These are phyloP conservation scores for Tipula unca DNA, from an alignment of 2,888 invertebrate genomes.

Conservation along the genomic window DNA sequence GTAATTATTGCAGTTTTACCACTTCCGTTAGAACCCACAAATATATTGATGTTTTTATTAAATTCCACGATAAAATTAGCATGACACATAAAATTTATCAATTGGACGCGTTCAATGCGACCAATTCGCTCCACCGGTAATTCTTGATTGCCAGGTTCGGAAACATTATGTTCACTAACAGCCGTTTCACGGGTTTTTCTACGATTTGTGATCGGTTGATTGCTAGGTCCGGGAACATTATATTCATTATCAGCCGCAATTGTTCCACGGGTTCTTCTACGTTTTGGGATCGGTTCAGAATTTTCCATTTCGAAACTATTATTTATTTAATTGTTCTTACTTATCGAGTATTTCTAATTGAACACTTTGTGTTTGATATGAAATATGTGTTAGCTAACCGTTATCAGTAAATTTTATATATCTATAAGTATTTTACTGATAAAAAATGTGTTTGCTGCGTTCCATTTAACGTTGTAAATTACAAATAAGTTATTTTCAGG, in stretches of 20 bases:
- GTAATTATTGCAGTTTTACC: conserved; percentile 94
- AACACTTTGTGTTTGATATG: too few species aligned
- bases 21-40: conserved; percentile 79
- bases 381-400: too few species aligned
- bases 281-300: not conserved
- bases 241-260: not conserved
- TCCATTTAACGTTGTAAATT: too few species aligned
- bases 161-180: too few species aligned
- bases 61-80: conserved; percentile 63
- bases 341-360: too few species aligned
- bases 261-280: not conserved
- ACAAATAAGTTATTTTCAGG: too few species aligned
- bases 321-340: too few species aligned
- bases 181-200: too few species aligned
- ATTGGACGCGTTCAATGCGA: conserved; percentile 43
- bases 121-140: conserved; percentile 26
- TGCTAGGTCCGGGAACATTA: not conserved
- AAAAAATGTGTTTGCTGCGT: too few species aligned
- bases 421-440: too few species aligned
- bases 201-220: too few species aligned
- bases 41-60: conserved; percentile 71
- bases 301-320: not conserved
- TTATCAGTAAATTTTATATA: too few species aligned
- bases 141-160: not conserved
- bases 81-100: conserved; percentile 94